Evolutionary conservation across 2,797 vertebrate genomes (phyloP), one percentile per base, ranked within the genome.

Genomic region (Morus bassanus): DNA sequence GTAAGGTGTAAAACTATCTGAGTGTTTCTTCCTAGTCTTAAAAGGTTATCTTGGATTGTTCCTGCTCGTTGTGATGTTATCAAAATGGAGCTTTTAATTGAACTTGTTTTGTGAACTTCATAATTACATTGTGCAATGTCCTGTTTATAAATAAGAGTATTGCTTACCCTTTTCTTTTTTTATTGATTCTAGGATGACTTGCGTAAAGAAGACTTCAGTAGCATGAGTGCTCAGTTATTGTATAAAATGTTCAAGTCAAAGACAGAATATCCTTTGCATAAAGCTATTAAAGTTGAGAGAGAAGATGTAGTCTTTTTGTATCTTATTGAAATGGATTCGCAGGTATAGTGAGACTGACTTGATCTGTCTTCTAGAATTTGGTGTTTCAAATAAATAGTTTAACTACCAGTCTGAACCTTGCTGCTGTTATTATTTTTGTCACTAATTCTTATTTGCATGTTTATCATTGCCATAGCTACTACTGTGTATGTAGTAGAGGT

Each of bases 241-340:
- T 99, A 99, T 97, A 99, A 99, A 98, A 99, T 99, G 99, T 99
- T 99, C 97, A 99, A 99, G 93, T 99, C 99, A 13, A 99, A 99
- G 98, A 99, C 99, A 0, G 99, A 99, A 82, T 99, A 98, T 95
- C 99, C 99, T 30, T 98, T 99, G 77, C 99, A 99, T 96, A 99
- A 99, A 98, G 99, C 99, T 89, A 99, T 99, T 97, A 99, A 99
- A 98, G 98, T 99, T 43, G 99, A 99, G 96, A 97, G 99, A 92
- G 99, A 99, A 97, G 99, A 99, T 63, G 99, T 99, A 41, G 98
- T 99, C 86, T 99, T 99, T 97, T 98, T 99, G 70, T 99, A 99
- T 95, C 98, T 99, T 50, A 99, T 99, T 50, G 99, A 99, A 97
- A 99, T 99, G 99, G 99, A 99, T 91, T 98, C 99, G 4, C 99